phyloP scores from a whole-genome alignment of 2,113 vertebrate genomes.

The Hyla sarda region DNA sequence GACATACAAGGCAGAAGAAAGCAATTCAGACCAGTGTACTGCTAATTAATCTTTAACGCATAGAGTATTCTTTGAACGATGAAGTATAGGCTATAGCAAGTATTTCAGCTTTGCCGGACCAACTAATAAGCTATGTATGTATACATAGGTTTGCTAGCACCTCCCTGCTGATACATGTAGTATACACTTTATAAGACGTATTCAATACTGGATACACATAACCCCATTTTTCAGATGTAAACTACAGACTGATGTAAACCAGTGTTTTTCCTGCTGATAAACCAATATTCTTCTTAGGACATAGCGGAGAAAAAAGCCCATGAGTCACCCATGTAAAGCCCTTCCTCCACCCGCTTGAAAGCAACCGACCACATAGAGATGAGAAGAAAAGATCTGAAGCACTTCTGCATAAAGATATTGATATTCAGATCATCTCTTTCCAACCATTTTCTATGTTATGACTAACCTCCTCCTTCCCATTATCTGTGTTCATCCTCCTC shows the following conservation, averaged over 20 bases:
- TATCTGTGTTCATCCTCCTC: constrained; percentile 1
- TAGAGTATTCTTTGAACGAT: too few relatives aligned
- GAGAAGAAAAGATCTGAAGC: background rate
- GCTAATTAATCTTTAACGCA: too few relatives aligned
- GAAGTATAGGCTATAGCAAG: too few relatives aligned
- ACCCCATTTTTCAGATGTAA: background rate
- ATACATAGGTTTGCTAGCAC: too few relatives aligned
- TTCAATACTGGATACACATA: background rate
- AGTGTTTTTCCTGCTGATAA: background rate
- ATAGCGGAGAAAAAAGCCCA: background rate
- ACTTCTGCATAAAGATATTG: background rate
- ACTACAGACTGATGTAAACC: background rate
- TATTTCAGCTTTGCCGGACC: too few relatives aligned
- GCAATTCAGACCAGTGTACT: too few relatives aligned
- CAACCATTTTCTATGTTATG: constrained; percentile 10
- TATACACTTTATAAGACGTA: background rate
- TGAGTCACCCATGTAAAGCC: background rate
- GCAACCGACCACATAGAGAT: background rate
- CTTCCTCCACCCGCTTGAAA: background rate
- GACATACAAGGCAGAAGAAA: too few relatives aligned
- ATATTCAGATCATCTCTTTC: constrained; percentile 2
- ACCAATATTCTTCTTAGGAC: background rate
- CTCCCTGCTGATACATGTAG: too few relatives aligned
- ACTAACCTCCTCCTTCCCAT: constrained; percentile 33
- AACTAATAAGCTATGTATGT: too few relatives aligned